Percentiles rank a stretch among this genome's conserved stretches.
Evolutionary conservation across 2,113 vertebrate genomes (phyloP).

Genomic region (Meles meles): DNA sequence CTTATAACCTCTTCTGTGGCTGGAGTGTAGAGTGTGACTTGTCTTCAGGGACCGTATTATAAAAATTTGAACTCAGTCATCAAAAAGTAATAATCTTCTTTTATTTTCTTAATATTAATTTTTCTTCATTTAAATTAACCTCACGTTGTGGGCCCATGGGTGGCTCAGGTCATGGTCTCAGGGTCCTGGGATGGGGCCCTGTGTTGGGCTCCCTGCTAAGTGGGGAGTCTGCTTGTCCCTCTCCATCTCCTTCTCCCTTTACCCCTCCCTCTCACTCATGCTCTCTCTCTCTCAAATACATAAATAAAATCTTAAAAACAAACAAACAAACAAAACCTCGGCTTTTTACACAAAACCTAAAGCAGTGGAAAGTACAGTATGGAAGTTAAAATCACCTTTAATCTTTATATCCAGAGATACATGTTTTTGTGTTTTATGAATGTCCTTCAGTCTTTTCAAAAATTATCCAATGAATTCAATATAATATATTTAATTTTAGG

Average conservation of each 20-base stretch:
- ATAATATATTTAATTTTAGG: not conserved
- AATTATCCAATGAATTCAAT: not conserved
- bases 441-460: not conserved
- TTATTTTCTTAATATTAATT: not conserved
- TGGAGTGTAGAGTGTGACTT: fast-evolving
- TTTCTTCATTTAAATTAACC: not conserved
- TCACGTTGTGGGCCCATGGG: not conserved
- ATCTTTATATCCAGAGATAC: not conserved
- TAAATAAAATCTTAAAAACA: not conserved
- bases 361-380: not conserved
- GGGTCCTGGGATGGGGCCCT: not conserved
- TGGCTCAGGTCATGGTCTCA: not conserved
- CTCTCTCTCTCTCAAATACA: not conserved
- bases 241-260: not conserved
- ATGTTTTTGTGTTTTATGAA: not conserved
- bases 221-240: not conserved
- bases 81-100: not conserved
- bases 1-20: too few relatives aligned
- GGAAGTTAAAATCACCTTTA: not conserved
- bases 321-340: not conserved
- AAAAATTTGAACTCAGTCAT: too few relatives aligned
- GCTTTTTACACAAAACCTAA: not conserved
- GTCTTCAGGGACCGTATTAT: fast-evolving
- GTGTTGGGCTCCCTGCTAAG: not conserved
- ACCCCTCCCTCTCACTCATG: not conserved